Evolutionary conservation across 2,888 invertebrate genomes (phyloP), one percentile per base, ranked within the genome.

Genomic region (Agrochola litura): DNA sequence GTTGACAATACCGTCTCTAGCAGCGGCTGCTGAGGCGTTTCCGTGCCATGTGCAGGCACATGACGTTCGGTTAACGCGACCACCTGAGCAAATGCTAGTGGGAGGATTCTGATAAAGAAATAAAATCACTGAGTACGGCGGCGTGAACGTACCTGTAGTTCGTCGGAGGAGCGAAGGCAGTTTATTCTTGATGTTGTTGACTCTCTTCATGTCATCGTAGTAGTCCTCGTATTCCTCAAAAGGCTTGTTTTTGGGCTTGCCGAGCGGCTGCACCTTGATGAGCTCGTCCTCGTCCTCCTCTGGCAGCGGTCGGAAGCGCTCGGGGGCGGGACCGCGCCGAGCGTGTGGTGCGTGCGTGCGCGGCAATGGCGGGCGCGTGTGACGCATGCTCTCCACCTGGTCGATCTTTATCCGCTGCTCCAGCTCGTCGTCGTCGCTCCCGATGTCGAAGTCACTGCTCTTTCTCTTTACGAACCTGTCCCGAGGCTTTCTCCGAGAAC

Each of bases 121-220:
- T 3, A 52, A 6, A 30, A 22, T 30, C 46, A 49, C 19, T 66
- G 5, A 46, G 41, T 2, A 8, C 43, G 16, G 19, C 22, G 52
- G 2, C 10, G 10, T 14, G 8, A 19, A 80, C 89, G 89, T 90
- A 95, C 95, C 93, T 90, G 92, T 91, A 12, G 93, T 91, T 41
- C 91, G 91, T 41, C 91, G 92, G 25, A 91, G 82, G 6, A 93
- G 81, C 41, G 81, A 83, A 0, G 95, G 94, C 54, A 94, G 81
- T 84, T 92, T 94, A 49, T 89, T 91, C 84, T 93, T 94, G n/a
- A 94, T 91, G 56, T 85, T 91, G 61, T 92, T 89, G 8, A 94
- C 91, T 64, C 95, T 92, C 82, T 92, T 93, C 94, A 94, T 94
- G 76, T 95, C 95, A 72, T 93, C 95, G 74, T 93, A 94, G 86